These are phyloP conservation scores for Malaclemys terrapin DNA, from an alignment of 2,113 vertebrate genomes.

Conservation along the genomic window DNA sequence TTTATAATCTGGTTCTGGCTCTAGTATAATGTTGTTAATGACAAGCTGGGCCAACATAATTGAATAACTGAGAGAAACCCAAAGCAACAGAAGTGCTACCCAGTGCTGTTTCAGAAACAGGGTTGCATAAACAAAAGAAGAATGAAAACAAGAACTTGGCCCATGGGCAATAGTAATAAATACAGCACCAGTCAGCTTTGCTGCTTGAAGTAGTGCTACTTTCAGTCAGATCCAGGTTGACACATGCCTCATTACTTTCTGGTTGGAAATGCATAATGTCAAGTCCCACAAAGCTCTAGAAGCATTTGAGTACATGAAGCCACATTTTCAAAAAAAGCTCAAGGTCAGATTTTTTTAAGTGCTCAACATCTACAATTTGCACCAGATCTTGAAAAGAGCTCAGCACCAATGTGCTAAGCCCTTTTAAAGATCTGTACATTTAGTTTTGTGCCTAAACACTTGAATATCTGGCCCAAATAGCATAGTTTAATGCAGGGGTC, in stretches of 20 bases:
- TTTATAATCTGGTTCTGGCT: not conserved
- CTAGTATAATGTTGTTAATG: not conserved
- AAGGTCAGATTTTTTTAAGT: slow-evolving; percentile 24
- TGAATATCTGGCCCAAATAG: slow-evolving; percentile 10
- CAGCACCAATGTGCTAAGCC: slow-evolving; percentile 46
- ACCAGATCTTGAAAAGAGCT: slow-evolving; percentile 48
- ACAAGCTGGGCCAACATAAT: not conserved
- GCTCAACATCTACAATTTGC: slow-evolving; percentile 35
- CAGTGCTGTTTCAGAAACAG: not conserved
- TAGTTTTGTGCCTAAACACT: slow-evolving; percentile 28
- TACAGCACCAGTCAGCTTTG: not conserved
- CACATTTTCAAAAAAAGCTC: slow-evolving; percentile 1
- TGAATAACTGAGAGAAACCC: not conserved
- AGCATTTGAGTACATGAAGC: too few relatives aligned
- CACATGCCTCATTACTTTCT: not conserved
- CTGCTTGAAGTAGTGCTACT: not conserved
- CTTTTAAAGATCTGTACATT: slow-evolving; percentile 43
- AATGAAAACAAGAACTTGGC: not conserved
- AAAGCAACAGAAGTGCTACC: not conserved
- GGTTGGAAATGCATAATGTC: not conserved
- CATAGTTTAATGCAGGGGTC: not conserved
- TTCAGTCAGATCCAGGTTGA: not conserved
- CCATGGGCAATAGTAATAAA: not conserved
- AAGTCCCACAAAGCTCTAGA: not conserved
- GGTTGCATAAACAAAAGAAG: not conserved